Percentiles rank a stretch among this genome's conserved stretches.
These are phyloP conservation scores for Ibycter americanus DNA, from an alignment of 2,797 vertebrate genomes.

Conservation along the genomic window DNA sequence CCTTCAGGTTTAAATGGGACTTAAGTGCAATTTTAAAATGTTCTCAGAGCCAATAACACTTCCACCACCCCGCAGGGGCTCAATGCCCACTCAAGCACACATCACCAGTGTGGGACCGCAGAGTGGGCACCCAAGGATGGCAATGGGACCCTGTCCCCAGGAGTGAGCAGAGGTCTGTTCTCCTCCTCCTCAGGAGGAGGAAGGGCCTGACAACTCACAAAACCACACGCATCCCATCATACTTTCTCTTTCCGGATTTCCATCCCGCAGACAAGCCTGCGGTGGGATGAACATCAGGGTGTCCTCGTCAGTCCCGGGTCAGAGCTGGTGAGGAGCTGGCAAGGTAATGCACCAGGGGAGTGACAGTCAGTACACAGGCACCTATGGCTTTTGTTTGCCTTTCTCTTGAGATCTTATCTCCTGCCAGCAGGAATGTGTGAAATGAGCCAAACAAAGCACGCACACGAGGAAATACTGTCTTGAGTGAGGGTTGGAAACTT, in stretches of 20 bases:
- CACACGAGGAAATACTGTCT: background rate
- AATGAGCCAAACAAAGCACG: constrained; percentile 41
- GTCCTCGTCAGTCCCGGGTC: background rate
- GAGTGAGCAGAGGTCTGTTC: background rate
- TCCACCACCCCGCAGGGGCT: background rate
- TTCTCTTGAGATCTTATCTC: constrained; percentile 50
- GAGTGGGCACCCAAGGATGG: background rate
- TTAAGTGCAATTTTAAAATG: constrained; percentile 5
- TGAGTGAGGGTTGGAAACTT: background rate
- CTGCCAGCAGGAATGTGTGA: constrained; percentile 7
- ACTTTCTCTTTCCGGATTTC: background rate
- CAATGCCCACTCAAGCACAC: fast-evolving
- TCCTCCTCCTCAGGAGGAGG: background rate
- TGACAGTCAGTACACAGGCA: background rate
- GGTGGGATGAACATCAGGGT: background rate
- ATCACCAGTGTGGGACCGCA: background rate
- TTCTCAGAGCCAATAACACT: background rate
- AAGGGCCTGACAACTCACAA: background rate
- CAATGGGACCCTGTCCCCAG: background rate
- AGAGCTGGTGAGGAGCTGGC: background rate
- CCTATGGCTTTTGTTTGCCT: constrained; percentile 16
- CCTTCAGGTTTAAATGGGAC: background rate
- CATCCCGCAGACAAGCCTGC: fast-evolving
- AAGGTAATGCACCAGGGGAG: background rate
- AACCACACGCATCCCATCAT: fast-evolving